phyloP scores from a whole-genome alignment of 2,888 invertebrate genomes.

The Steinernema hermaphroditum region DNA sequence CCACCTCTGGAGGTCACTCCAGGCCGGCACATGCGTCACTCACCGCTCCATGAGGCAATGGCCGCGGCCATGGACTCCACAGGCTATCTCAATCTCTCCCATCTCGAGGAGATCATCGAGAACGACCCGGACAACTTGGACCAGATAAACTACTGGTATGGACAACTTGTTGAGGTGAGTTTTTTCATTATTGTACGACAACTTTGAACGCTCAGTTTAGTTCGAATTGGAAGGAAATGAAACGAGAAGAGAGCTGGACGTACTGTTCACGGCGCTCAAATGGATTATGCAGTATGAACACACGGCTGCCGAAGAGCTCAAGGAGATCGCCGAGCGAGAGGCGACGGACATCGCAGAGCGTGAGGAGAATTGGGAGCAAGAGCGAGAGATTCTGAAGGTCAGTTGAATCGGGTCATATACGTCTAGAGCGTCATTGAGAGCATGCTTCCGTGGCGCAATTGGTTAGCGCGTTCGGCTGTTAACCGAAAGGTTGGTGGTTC shows the following conservation, averaged over 20 bases:
- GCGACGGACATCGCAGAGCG: conserved; percentile 58
- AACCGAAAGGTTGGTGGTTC: conserved; percentile 66
- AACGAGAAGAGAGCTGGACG: conserved; percentile 45
- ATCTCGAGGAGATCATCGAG: conserved; percentile 39
- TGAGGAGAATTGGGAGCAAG: conserved; percentile 62
- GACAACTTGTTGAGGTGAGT: conserved; percentile 47
- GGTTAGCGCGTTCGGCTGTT: conserved; percentile 65
- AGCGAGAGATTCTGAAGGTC: conserved; percentile 51
- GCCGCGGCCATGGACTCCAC: conserved; percentile 44
- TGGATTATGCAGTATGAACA: conserved; percentile 51
- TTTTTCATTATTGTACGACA: neutral
- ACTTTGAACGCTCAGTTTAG: conserved; percentile 39
- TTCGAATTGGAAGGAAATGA: conserved; percentile 55
- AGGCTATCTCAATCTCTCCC: conserved; percentile 33
- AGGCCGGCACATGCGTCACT: conserved; percentile 20
- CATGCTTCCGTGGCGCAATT: conserved; percentile 44
- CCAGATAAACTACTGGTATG: conserved; percentile 52
- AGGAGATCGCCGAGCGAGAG: conserved; percentile 60
- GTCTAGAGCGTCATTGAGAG: neutral
- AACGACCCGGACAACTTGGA: conserved; percentile 47
- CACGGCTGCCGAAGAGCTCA: conserved; percentile 59
- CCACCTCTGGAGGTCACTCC: too few relatives aligned
- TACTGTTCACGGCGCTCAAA: conserved; percentile 50
- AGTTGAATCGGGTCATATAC: neutral
- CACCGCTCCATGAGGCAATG: conserved; percentile 37